Percentiles rank a stretch among this genome's conserved stretches.
phyloP scores from a whole-genome alignment of 2,113 vertebrate species.

The Echinops telfairi region DNA sequence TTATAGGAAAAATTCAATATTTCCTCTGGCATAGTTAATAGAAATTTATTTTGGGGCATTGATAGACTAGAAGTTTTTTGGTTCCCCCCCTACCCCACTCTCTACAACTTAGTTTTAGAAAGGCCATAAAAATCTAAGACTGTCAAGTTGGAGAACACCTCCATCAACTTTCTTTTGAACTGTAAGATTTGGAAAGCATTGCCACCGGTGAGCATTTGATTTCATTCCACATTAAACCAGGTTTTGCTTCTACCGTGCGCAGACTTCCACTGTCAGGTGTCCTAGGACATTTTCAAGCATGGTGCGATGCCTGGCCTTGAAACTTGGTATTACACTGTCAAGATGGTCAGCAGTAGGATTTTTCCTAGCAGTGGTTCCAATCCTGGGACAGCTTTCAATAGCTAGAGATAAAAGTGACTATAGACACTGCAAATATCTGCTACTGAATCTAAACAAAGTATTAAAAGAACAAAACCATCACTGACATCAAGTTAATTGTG shows the following conservation, averaged over 20 bases:
- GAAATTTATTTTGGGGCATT: not conserved
- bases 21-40: not conserved
- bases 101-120: not conserved
- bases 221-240: not conserved
- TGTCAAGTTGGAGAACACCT: not conserved
- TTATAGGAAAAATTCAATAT: not conserved
- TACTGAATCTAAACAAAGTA: not conserved
- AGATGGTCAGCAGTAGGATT: too few species aligned
- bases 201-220: not conserved
- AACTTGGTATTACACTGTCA: not conserved
- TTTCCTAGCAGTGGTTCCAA: not conserved
- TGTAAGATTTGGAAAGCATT: conserved; percentile 6
- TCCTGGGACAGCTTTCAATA: not conserved
- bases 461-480: too few species aligned
- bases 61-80: not conserved
- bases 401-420: not conserved
- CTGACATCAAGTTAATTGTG: too few species aligned
- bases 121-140: conserved; percentile 11
- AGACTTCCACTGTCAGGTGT: not conserved
- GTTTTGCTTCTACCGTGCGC: not conserved
- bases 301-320: not conserved
- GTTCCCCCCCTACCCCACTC: not conserved
- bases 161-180: not conserved
- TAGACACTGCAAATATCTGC: not conserved
- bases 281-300: too few species aligned